Conservation (phyloP, 2,888 invertebrate genomes). For the Nomada goodeniana region DNA sequence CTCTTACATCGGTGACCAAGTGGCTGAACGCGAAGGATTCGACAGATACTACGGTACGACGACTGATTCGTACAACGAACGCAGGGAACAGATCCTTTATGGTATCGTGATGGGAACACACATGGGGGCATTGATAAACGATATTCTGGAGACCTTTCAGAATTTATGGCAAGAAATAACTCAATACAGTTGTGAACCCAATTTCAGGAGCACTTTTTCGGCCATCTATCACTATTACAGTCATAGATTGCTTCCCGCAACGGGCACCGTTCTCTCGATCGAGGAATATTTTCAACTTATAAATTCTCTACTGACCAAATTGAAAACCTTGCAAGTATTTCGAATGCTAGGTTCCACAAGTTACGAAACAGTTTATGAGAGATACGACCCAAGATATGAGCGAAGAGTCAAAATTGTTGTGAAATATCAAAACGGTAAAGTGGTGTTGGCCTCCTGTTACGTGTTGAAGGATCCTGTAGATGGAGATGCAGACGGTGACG, state of each 20-base stretch:
- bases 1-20: background rate
- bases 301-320: background rate
- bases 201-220: background rate
- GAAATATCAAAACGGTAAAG: background rate
- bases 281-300: background rate
- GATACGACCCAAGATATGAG: background rate
- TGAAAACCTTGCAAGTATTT: background rate
- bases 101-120: background rate
- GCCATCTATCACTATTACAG: background rate
- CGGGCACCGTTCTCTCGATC: background rate
- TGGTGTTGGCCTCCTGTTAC: background rate
- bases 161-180: background rate
- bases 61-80: too few relatives aligned
- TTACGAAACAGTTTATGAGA: background rate
- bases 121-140: background rate
- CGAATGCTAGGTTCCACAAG: background rate
- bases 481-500: too few relatives aligned
- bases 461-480: too few relatives aligned
- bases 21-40: background rate
- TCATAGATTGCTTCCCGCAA: background rate
- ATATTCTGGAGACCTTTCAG: background rate
- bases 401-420: background rate
- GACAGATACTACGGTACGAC: too few relatives aligned
- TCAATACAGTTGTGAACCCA: background rate
- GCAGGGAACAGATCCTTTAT: too few relatives aligned